These are phyloP conservation scores for Punctoribates punctum DNA, from an alignment of 2,888 invertebrate genomes.

Conservation along the genomic window DNA sequence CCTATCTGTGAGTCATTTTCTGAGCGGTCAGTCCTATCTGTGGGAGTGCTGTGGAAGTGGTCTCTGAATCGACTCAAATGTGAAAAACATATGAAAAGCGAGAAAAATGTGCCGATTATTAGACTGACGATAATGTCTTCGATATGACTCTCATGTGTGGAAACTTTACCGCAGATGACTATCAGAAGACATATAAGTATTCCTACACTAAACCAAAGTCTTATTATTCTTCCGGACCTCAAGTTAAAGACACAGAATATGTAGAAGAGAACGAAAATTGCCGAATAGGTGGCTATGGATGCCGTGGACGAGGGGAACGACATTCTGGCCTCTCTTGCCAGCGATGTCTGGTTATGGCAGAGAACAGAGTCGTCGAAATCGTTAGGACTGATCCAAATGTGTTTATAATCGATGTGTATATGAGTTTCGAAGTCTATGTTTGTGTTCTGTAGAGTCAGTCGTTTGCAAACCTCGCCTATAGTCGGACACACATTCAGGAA, in stretches of 20 bases:
- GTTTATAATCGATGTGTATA: background rate
- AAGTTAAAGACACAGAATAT: conserved; percentile 9
- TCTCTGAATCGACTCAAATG: conserved; percentile 33
- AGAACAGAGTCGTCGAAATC: background rate
- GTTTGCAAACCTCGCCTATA: conserved; percentile 17
- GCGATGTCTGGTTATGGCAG: background rate
- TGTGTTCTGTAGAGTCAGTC: background rate
- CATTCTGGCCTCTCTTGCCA: conserved; percentile 34
- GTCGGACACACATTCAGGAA: conserved; percentile 39
- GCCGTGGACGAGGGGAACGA: conserved; percentile 43
- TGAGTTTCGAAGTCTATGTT: background rate
- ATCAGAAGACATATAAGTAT: background rate
- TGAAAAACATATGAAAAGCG: conserved; percentile 11
- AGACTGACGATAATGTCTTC: conserved; percentile 17
- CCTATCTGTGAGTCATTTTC: background rate
- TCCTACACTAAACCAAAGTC: conserved; percentile 14
- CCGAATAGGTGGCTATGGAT: conserved; percentile 39
- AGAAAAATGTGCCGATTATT: conserved; percentile 16
- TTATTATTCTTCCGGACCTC: conserved; percentile 22
- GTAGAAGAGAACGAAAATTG: conserved; percentile 40
- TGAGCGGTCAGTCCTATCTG: background rate
- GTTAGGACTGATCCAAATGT: conserved; percentile 5
- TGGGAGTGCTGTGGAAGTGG: background rate
- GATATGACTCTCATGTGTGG: background rate
- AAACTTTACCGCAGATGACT: background rate